These are phyloP conservation scores for Andrena camellia DNA, from an alignment of 2,888 invertebrate species.

Conservation along the genomic window DNA sequence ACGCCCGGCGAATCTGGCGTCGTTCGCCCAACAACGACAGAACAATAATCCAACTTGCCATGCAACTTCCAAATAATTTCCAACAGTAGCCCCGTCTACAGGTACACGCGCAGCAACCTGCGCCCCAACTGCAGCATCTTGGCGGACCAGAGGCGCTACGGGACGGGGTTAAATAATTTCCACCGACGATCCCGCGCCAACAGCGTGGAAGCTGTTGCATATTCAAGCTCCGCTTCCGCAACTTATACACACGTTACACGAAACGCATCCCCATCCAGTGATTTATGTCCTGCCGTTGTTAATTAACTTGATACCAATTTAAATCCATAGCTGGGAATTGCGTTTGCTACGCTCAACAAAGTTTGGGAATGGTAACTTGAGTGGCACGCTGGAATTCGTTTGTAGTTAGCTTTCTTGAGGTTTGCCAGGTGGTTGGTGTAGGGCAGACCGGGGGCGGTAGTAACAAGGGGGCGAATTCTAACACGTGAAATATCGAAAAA, in stretches of 20 bases:
- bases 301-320: slow-evolving; percentile 36
- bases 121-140: not conserved
- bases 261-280: not conserved
- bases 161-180: slow-evolving; percentile 15
- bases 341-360: not conserved
- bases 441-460: too few species aligned
- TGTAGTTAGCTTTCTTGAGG: too few species aligned
- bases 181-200: slow-evolving; percentile 1
- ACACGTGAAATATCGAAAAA: too few species aligned
- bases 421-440: too few species aligned
- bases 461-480: too few species aligned
- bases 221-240: slow-evolving; percentile 27
- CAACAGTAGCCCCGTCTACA: not conserved
- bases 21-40: not conserved
- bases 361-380: too few species aligned
- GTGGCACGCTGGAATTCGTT: too few species aligned
- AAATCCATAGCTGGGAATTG: not conserved
- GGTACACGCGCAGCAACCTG: too few species aligned
- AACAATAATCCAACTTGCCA: slow-evolving; percentile 25
- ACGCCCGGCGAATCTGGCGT: not conserved
- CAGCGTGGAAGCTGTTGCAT: slow-evolving; percentile 14
- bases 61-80: slow-evolving; percentile 26
- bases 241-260: slow-evolving; percentile 24
- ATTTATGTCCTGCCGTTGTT: slow-evolving; percentile 2
- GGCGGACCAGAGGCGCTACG: not conserved